Evolutionary conservation across 2,797 vertebrate species (phyloP).

Genomic region (Stomatorhinus walkeri): DNA sequence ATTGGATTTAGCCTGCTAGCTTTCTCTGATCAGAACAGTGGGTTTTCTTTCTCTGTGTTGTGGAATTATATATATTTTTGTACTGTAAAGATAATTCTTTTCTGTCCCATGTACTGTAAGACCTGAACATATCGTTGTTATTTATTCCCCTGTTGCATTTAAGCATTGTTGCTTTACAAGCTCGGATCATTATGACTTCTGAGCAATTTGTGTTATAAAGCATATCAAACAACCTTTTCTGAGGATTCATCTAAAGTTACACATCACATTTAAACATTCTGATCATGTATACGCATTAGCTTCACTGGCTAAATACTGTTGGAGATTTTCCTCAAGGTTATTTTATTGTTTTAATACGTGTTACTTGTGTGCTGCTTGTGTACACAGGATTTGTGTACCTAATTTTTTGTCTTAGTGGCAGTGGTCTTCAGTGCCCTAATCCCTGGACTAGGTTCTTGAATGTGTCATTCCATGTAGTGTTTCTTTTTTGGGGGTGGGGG

Average conservation of each 20-base stretch:
- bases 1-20: constrained; percentile 31
- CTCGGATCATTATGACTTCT: neutral
- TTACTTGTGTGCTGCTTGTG: neutral
- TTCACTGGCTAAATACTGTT: neutral
- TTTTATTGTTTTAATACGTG: neutral
- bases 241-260: neutral
- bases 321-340: neutral
- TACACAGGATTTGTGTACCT: neutral
- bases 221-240: neutral
- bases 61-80: constrained; percentile 17
- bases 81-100: constrained; percentile 16
- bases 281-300: neutral
- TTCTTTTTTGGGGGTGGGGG: neutral
- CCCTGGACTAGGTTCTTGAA: neutral
- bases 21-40: constrained; percentile 26
- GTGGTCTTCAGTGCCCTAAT: neutral
- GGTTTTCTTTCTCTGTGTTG: constrained; percentile 25
- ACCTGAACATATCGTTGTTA: constrained; percentile 7
- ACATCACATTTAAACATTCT: neutral
- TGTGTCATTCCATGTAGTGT: neutral
- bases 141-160: constrained; percentile 12
- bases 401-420: neutral
- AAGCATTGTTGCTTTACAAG: neutral
- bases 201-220: neutral
- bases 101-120: constrained; percentile 34